Evolutionary conservation across 2,888 invertebrate genomes (phyloP).

Genomic region (Archaeoteleia sp.): DNA sequence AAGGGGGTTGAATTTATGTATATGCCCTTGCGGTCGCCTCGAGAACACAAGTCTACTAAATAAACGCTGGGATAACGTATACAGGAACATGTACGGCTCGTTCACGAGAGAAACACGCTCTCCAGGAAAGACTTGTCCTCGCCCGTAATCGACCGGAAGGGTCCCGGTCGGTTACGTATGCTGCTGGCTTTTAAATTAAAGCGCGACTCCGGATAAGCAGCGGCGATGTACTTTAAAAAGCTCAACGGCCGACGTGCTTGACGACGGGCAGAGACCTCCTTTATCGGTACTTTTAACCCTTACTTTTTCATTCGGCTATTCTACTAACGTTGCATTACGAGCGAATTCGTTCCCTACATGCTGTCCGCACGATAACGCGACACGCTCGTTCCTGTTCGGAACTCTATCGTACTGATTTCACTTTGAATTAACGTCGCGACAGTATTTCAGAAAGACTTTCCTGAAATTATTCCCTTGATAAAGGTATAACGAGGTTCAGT

Average conservation of each 20-base stretch:
- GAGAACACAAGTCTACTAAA: conserved; percentile 68
- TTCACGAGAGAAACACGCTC: conserved; percentile 23
- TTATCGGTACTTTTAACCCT: conserved; percentile 51
- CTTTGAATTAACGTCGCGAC: conserved; percentile 27
- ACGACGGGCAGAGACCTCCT: conserved; percentile 37
- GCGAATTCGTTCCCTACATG: conserved; percentile 46
- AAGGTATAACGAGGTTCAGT: conserved; percentile 31
- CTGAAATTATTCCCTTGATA: conserved; percentile 29
- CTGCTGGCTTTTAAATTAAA: conserved; percentile 47
- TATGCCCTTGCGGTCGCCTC: conserved; percentile 57
- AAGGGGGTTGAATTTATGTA: conserved; percentile 61
- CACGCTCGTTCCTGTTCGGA: conserved; percentile 23
- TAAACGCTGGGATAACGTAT: conserved; percentile 66
- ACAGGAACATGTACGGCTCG: conserved; percentile 50
- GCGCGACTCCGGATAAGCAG: conserved; percentile 39
- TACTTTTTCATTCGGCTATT: conserved; percentile 34
- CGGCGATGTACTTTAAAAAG: conserved; percentile 39
- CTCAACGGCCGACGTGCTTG: conserved; percentile 29
- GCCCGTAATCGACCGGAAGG: conserved; percentile 67
- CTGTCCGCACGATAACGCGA: conserved; percentile 39
- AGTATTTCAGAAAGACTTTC: conserved; percentile 7
- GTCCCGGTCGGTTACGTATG: conserved; percentile 47
- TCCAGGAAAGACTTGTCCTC: conserved; percentile 60
- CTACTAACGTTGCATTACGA: conserved; percentile 27
- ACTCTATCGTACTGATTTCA: conserved; percentile 29